Evolutionary conservation across 2,888 invertebrate species (phyloP), one percentile per base, ranked within the genome.

Genomic region (Euzophera pinguis): DNA sequence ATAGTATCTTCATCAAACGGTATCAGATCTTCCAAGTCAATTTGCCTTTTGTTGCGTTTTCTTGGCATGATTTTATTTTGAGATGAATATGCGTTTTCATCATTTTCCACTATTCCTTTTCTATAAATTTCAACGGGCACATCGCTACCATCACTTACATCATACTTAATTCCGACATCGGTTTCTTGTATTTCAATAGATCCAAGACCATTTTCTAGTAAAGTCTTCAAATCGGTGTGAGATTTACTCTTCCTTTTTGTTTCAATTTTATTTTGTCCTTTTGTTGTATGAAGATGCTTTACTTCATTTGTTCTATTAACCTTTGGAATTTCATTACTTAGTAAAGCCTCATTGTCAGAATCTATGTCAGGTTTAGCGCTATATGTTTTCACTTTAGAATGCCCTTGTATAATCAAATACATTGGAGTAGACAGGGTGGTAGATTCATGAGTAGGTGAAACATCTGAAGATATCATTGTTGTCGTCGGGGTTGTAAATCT

Each of bases 371-470:
- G 91, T 57, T 91, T 91, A 0, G 94, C 93, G 10, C 95, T 94
- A 69, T 96, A 96, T 0, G 95, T 96, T 84, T 96, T 96, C 0
- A 96, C 96, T 84, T 96, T 96, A 0, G 96, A 96, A 75, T 96
- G 96, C 0, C 96, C 96, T 78, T 96, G 95, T 63, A 96, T 96
- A 27, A 96, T 96, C 17, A 96, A 86, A 69, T 95, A 95, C 92
- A 94, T 81, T 0, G 95, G 93, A 50, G 92, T 91, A 1, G 87
- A 81, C 0, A 93, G 92, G 59, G 80, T 79, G 16, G 81, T 72
- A 37, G 73, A 60, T 58, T 73, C 77, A n/a, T 55, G 50, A 50
- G 73, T 72, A 57, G 81, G 72, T 34, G 61, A 52, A 47, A 54
- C 54, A 9, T 66, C 60, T 0, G 92, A 92, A 14, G 92, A 92